These are phyloP conservation scores for Melanocharis versteri DNA, from an alignment of 2,113 vertebrate species.

Conservation along the genomic window DNA sequence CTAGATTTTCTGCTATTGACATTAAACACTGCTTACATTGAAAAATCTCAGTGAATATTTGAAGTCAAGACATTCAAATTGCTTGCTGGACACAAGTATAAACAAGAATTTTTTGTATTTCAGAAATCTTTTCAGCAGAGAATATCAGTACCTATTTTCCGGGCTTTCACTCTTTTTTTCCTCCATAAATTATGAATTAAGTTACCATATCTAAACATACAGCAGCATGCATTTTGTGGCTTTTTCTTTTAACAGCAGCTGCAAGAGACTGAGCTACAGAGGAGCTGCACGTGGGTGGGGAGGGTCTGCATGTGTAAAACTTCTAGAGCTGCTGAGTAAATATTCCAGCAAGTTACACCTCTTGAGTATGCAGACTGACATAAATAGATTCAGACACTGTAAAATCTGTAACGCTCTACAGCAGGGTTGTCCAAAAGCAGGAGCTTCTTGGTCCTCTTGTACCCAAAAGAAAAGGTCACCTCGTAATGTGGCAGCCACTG, in stretches of 20 bases:
- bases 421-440: background rate
- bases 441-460: background rate
- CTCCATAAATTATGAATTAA: background rate
- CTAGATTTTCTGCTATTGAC: background rate
- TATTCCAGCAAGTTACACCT: background rate
- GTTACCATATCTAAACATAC: background rate
- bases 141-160: background rate
- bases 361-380: background rate
- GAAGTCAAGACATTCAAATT: conserved; percentile 14
- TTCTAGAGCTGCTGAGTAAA: background rate
- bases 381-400: background rate
- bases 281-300: background rate
- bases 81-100: background rate
- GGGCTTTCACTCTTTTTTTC: background rate
- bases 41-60: background rate
- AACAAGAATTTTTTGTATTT: conserved; percentile 7
- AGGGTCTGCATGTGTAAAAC: background rate
- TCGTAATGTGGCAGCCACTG: accelerated
- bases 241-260: background rate
- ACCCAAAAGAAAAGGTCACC: background rate
- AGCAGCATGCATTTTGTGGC: background rate
- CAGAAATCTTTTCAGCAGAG: conserved; percentile 15
- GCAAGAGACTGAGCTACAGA: background rate
- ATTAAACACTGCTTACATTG: background rate
- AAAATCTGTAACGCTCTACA: background rate